phyloP scores from a whole-genome alignment of 2,888 invertebrate species.

The Anagyrus pseudococci region DNA sequence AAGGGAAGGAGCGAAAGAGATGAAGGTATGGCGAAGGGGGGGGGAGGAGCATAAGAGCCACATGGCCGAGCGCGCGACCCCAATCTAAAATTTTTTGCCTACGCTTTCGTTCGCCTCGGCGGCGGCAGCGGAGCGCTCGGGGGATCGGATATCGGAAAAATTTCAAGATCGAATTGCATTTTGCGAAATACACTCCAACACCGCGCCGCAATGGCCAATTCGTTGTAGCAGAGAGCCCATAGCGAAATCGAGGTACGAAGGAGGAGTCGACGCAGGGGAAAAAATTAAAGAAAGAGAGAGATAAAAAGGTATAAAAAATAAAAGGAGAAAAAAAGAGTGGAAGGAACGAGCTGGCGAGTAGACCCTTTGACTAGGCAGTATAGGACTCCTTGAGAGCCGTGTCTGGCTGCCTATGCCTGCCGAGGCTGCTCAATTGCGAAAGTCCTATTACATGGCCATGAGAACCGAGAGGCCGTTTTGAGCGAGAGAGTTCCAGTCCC shows the following conservation, averaged over 20 bases:
- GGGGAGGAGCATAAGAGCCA: too few relatives aligned
- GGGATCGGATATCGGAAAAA: constrained; percentile 3
- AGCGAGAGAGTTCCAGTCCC: too few relatives aligned
- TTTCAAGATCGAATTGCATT: constrained; percentile 19
- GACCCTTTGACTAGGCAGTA: constrained; percentile 29
- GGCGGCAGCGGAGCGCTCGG: background rate
- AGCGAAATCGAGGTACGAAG: too few relatives aligned
- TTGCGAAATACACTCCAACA: constrained; percentile 21
- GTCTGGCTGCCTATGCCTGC: too few relatives aligned
- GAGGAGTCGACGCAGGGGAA: constrained; percentile 9
- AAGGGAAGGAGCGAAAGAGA: too few relatives aligned
- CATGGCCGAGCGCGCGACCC: background rate
- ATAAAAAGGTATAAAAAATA: background rate
- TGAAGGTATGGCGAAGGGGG: background rate
- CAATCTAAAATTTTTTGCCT: background rate
- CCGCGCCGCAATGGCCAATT: constrained; percentile 22
- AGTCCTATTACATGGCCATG: constrained; percentile 26
- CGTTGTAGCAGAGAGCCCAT: constrained; percentile 26
- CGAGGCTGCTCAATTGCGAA: constrained; percentile 24
- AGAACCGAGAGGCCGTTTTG: constrained; percentile 24
- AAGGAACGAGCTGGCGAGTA: too few relatives aligned
- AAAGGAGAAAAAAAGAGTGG: background rate
- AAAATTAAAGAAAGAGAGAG: constrained; percentile 15
- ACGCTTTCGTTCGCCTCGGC: background rate
- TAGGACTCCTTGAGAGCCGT: background rate